Base-by-base conservation (phyloP, 2,797 vertebrate species). In the Falco columbarius region DNA sequence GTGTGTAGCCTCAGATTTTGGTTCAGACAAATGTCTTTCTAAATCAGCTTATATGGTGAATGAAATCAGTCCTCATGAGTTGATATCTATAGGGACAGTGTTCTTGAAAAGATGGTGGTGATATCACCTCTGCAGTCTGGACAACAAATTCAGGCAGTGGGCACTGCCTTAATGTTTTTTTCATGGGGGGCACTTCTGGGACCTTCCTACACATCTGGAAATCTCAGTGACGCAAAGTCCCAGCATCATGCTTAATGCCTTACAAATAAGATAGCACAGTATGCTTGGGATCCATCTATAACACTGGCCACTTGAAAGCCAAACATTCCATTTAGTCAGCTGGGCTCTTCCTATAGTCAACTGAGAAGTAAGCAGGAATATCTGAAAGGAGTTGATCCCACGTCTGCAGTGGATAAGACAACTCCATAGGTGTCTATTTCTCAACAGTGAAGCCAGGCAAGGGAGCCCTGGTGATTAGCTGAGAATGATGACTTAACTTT, bases 141-240 rank as follows among this genome's bases (percentile, higher is more conserved):
- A 51, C 17, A 36, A 40, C 22, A 55, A 82, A 66, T 61, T 68
- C 42, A 59, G 40, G 20, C 0, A 0, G 9, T 0, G 4, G 44
- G 32, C 3, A 0, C 27, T 46, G 73, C 61, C 21, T 51, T 30
- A 8, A 56, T 24, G 17, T 72, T 79, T 90, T 51, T 13, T 20
- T 80, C 36, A 9, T 8, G 23, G 22, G 6, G 7, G 5, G 3
- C 8, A 36, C 19, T 63, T 73, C 58, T 82, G 49, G 40, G 75
- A 81, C 24, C 24, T 44, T 59, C 38, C 55, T 27, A 27, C 20
- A 26, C 21, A 4, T 75, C 52, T 17, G 44, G 63, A 62, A 73
- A 81, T 27, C 51, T 90, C 34, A 19, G 56, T 6, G 36, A 12
- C 56, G n/a, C 15, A 17, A 44, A 62, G 30, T 42, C 5, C 1